Evolutionary conservation across 2,888 invertebrate genomes (phyloP), one percentile per base, ranked within the genome.

Genomic region (Cerastis rubricosa): DNA sequence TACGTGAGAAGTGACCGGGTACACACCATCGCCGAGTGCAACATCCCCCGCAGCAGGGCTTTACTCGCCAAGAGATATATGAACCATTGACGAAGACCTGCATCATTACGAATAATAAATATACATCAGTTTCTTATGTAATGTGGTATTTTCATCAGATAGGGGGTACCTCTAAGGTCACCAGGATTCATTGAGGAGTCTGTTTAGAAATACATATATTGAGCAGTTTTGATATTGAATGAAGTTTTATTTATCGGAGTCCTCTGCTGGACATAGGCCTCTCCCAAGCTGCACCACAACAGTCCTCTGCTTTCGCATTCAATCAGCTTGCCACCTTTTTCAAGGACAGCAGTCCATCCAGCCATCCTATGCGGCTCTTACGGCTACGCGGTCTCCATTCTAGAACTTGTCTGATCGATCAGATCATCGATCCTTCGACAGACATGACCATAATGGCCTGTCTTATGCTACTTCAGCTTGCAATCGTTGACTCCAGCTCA

Each of bases 1-100:
- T 96, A 93, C 80, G 83, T 94, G 47, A 88, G 92, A n/a, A 94
- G 95, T 54, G 96, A 96, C 86, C 89, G 96, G 0, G 88, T 96
- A 0, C 96, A 96, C 72, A 89, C 91, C 0, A 88, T 96, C 0
- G 84, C 91, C 0, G 96, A 96, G 22, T 96, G 96, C 78, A 89
- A 94, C 0, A 93, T 94, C 12, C 94, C 95, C 0, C 89, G 92
- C 12, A 96, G 96, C 78, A 84, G 96, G 1, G 83, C 92, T 0
- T 88, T 95, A 35, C 88, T 95, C 0, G 95, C 95, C 0, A 90
- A 86, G 11, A 87, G 95, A 80, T 95, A 95, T 65, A 82, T 94
- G 76, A 89, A 91, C 2, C 77, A 86, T 64, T 90, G 47, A 83
- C 19, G 8, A 49, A 49, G 25, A 57, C 25, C 57, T 54, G 6